Percentiles rank a stretch among this genome's conserved stretches.
phyloP scores from a whole-genome alignment of 2,888 invertebrate genomes.

The Charanyca ferruginea region DNA sequence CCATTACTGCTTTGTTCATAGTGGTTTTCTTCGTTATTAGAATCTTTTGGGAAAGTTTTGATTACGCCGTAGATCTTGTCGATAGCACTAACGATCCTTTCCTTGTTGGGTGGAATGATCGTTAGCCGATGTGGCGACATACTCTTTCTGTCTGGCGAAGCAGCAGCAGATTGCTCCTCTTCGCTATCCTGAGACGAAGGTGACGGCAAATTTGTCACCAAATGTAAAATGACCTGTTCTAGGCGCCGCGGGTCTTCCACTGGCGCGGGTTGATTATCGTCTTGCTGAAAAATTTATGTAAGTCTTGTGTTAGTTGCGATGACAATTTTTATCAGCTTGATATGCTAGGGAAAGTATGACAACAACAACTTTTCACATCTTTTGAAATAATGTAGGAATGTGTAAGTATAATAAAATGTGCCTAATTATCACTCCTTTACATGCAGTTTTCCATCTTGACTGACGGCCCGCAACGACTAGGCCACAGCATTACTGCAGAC shows the following conservation, averaged over 20 bases:
- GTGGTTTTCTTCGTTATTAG: constrained; percentile 6
- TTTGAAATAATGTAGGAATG: too few species aligned
- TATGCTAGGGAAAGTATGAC: not conserved
- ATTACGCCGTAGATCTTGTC: constrained; percentile 82
- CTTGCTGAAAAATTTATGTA: constrained; percentile 61
- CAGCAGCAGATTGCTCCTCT: not conserved
- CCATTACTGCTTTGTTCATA: not conserved
- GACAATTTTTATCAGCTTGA: not conserved
- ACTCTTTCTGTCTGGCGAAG: constrained; percentile 36
- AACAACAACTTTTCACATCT: too few species aligned
- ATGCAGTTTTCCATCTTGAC: too few species aligned
- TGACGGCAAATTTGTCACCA: constrained; percentile 86
- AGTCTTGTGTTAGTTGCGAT: not conserved
- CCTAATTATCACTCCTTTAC: too few species aligned
- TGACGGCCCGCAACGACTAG: too few species aligned
- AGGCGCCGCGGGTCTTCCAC: constrained; percentile 93
- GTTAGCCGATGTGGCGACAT: constrained; percentile 65
- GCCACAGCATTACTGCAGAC: too few species aligned
- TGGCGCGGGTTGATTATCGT: constrained; percentile 70
- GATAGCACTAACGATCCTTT: constrained; percentile 81
- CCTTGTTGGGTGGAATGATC: constrained; percentile 80
- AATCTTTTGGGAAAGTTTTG: constrained; percentile 61
- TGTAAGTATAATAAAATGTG: too few species aligned
- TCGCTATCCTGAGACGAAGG: constrained; percentile 58
- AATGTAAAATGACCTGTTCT: constrained; percentile 93